A percentile compares a stretch with the other conserved stretches of the same genome.
Conservation (phyloP, 2,113 vertebrate genomes). For the Prolemur simus region DNA sequence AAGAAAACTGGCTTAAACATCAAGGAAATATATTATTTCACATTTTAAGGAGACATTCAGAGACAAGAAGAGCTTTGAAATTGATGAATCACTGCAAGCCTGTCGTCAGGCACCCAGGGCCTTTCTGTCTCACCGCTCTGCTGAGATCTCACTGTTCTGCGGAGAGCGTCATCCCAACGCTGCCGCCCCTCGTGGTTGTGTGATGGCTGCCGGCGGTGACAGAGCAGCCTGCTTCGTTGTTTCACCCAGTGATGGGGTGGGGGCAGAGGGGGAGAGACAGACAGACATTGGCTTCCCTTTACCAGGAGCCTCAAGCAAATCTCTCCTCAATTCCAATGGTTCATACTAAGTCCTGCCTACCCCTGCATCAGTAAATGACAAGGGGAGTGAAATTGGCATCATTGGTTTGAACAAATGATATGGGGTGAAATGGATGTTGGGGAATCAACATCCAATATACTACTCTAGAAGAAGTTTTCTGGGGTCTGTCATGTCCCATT, state of each 20-base stretch:
- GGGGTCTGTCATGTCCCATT: background rate
- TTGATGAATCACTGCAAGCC: background rate
- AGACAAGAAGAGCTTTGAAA: background rate
- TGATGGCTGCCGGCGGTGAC: background rate
- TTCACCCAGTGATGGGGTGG: background rate
- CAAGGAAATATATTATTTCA: background rate
- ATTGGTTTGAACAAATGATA: background rate
- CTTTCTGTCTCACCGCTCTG: background rate
- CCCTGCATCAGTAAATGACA: background rate
- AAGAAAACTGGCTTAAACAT: background rate
- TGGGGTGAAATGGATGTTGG: background rate
- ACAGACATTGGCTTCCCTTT: background rate
- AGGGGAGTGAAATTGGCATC: background rate
- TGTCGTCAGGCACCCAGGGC: background rate
- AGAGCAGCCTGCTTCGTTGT: background rate
- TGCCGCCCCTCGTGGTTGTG: background rate
- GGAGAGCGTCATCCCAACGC: background rate
- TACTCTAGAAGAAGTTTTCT: background rate
- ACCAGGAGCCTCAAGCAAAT: background rate
- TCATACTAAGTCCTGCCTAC: background rate
- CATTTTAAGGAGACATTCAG: background rate
- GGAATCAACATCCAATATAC: background rate
- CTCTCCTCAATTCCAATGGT: background rate
- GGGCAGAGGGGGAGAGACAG: background rate
- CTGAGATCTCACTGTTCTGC: background rate